Base-by-base conservation (phyloP, 2,888 invertebrate species). In the Coenonympha glycerion region DNA sequence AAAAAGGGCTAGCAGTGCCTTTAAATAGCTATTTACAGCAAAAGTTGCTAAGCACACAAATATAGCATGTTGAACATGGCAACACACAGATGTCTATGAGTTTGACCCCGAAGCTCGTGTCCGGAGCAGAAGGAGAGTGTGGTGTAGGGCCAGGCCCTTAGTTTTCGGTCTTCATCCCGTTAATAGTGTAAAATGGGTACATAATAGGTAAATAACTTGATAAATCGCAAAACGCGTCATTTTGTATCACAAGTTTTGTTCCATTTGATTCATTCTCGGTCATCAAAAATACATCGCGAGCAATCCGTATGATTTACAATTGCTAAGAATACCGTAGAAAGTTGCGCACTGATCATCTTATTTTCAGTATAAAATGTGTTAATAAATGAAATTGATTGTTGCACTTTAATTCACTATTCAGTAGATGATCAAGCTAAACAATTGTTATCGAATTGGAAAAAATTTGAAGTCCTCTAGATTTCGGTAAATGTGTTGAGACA, bases 81-180 rank as follows among this genome's bases (percentile, higher is more conserved):
- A 87, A 86, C 84, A 75, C 83, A 72, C 59, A 66, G 65, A 71
- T 81, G 80, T 87, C 87, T 87, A 86, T 86, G 87, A 86, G 75
- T 86, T 87, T 87, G 87, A 87, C 87, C 87, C 85, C 87, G 85
- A 83, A 82, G 85, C 85, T 85, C 81, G 82, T 86, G 83, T 85
- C 79, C 83, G 76, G 79, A 83, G 81, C 81, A 80, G 79, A 78
- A 78, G 76, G 76, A 73, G 79, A 79, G 82, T 80, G 83, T 73
- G 76, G 80, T 80, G 83, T 79, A 84, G 85, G 87, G 85, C 85
- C 73, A 72, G 80, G 85, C 85, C 86, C 83, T 83, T 80, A 79
- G 76, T 76, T 80, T 85, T 82, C 79, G 70, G 71, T 82, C 76
- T 82, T 80, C 81, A 77, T 77, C 76, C 72, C 69, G 74, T 75